These are phyloP conservation scores for Oedothorax gibbosus DNA, from an alignment of 1,140 invertebrate genomes.

Conservation along the genomic window DNA sequence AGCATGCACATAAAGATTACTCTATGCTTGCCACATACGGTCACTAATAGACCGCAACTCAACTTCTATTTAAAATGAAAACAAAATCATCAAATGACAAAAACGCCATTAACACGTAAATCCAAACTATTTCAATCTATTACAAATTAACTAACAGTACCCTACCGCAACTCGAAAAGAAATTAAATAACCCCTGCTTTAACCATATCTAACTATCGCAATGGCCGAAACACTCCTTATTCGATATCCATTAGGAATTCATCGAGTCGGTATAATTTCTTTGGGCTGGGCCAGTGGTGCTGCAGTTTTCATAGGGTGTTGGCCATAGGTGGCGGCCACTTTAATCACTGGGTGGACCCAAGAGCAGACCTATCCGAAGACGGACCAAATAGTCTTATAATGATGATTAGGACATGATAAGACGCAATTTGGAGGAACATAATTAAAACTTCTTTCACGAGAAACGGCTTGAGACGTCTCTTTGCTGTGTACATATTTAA, in stretches of 20 bases:
- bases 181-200: too few species aligned
- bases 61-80: too few species aligned
- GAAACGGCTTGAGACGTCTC: constrained; percentile 10
- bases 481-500: constrained; percentile 47
- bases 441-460: constrained; percentile 52
- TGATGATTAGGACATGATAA: constrained; percentile 53
- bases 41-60: too few species aligned
- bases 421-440: constrained; percentile 42
- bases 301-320: constrained; percentile 44
- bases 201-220: too few species aligned
- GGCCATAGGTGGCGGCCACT: constrained; percentile 29
- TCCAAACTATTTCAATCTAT: constrained; percentile 7
- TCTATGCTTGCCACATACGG: too few species aligned
- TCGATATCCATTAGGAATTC: not conserved
- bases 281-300: constrained; percentile 36
- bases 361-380: constrained; percentile 40
- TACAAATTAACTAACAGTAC: constrained; percentile 22
- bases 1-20: too few species aligned
- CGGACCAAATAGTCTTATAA: constrained; percentile 44
- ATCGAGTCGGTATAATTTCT: constrained; percentile 37
- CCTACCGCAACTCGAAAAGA: not conserved
- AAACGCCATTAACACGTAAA: not conserved
- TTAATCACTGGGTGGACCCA: constrained; percentile 55
- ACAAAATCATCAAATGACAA: not conserved
- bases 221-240: constrained; percentile 1